Conservation (phyloP, 2,888 invertebrate genomes). For the Clitarchus hookeri region DNA sequence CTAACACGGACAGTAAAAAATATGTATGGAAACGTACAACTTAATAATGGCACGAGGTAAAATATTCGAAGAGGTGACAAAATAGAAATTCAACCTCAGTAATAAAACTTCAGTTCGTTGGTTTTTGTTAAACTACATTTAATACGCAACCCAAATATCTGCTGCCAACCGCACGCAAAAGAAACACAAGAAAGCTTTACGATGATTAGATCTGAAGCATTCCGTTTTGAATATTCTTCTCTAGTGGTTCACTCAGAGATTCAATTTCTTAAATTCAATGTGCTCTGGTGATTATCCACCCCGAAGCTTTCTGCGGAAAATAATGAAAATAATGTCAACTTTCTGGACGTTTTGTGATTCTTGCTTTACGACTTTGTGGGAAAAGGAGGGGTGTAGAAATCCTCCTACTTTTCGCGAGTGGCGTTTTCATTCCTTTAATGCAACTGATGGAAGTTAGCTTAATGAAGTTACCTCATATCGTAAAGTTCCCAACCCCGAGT, state of each 20-base stretch:
- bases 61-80: no score
- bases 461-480: background rate
- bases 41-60: no score
- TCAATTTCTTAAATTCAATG: background rate
- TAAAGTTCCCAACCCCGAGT: background rate
- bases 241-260: background rate
- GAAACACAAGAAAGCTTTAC: no score
- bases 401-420: background rate
- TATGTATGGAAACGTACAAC: no score
- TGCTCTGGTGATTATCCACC: background rate
- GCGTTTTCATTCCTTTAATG: background rate
- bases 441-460: background rate
- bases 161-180: no score
- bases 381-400: background rate
- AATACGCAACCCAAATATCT: no score
- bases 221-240: no score
- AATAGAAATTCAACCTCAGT: no score
- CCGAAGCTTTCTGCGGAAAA: background rate
- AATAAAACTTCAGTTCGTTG: no score
- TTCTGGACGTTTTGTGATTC: background rate
- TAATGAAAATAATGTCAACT: conserved; percentile 6
- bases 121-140: no score
- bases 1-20: no score
- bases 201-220: no score
- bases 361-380: background rate